Base-by-base conservation (phyloP, 2,797 vertebrate genomes). In the Australoheros facetus region DNA sequence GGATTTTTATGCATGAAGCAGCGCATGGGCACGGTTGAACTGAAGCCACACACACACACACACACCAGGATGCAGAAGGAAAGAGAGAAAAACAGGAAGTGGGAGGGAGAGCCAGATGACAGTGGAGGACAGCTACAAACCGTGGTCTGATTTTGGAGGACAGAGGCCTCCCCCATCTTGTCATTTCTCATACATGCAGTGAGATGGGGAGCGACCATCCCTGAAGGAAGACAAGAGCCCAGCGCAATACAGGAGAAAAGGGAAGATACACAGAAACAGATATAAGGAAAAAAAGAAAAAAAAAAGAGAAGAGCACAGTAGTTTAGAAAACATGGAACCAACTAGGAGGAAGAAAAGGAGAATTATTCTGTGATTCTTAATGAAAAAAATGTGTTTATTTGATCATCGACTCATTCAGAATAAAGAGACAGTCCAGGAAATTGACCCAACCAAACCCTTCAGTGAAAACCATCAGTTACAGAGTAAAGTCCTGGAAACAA, bases 141-240 rank as follows among this genome's bases (percentile, higher is more conserved):
- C 98, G 98, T 99, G 97, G 97, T 98, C 97, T 97, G 97, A 98
- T 98, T 99, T 96, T 97, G 98, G 96, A 97, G 98, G 97, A 97
- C 96, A 96, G 97, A 97, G 96, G 97, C 96, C 94, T 99, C 98
- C 96, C 97, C 97, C 96, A 97, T 97, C 97, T 99, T 99, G 96
- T 99, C 98, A 97, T 98, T 98, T 98, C 97, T 98, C 97, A 97
- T 96, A 96, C 97, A 97, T 97, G 97, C 97, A 97, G 97, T 96
- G 95, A 98, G 97, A 97, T 97, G 97, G 96, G 97, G 97, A 97
- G 97, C 97, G 94, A 97, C 96, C 97, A 97, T 97, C 97, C 97
- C 98, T 99, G 98, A 96, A 93, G 96, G 96, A 95, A 96, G 96
- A 93, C 90, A 96, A 97, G 96, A 96, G 96, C 96, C 97, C 96